These are phyloP conservation scores for Mesochorus sp. DNA, from an alignment of 2,888 invertebrate genomes.

Conservation along the genomic window DNA sequence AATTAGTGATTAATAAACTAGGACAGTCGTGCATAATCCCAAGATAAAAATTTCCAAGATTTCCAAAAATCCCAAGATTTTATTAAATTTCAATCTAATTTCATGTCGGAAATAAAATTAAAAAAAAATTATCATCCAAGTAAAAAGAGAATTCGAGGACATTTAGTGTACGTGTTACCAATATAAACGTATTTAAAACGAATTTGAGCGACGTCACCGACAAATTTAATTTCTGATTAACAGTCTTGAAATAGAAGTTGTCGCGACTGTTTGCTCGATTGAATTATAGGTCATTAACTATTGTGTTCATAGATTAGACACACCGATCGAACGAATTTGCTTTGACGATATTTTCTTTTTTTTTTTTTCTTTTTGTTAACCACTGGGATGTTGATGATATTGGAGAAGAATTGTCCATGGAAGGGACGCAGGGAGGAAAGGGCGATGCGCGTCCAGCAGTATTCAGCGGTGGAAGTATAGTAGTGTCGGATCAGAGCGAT, in stretches of 20 bases:
- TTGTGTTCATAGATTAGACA: not conserved
- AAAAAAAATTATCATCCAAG: no score
- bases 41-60: no score
- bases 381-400: not conserved
- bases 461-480: not conserved
- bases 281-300: conserved; percentile 22
- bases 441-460: not conserved
- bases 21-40: no score
- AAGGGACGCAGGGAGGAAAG: not conserved
- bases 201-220: not conserved
- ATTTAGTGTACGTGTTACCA: no score
- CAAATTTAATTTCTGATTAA: not conserved
- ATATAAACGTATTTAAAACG: not conserved
- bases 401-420: not conserved
- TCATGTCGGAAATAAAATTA: no score
- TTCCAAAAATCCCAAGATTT: no score
- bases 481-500: not conserved
- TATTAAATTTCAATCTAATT: no score
- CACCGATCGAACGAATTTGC: not conserved
- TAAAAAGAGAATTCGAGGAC: no score
- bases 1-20: no score
- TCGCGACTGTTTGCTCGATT: not conserved
- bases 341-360: not conserved
- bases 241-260: not conserved
- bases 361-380: not conserved